Percentiles rank a stretch among this genome's conserved stretches.
Evolutionary conservation across 2,113 vertebrate species (phyloP).

Genomic region (Pteronura brasiliensis): DNA sequence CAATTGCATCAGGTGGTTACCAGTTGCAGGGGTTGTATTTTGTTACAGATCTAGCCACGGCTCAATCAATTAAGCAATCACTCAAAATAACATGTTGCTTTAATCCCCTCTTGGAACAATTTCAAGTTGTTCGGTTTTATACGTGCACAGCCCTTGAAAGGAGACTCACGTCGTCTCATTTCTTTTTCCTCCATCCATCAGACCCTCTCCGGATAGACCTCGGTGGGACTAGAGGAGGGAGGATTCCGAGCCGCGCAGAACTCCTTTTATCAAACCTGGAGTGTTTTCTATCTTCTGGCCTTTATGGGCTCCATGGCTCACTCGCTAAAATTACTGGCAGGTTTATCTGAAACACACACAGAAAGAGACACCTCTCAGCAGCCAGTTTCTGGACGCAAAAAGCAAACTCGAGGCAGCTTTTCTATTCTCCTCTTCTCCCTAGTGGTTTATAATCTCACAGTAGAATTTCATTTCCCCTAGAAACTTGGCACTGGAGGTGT

Average conservation of each 20-base stretch:
- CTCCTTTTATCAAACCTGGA: conserved; percentile 15
- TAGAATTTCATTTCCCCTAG: conserved; percentile 59
- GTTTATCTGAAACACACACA: conserved; percentile 27
- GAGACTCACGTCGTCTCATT: not conserved
- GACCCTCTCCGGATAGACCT: not conserved
- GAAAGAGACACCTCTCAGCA: not conserved
- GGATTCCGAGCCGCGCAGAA: not conserved
- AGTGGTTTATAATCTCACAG: conserved; percentile 42
- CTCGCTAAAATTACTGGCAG: conserved; percentile 13
- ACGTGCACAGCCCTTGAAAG: not conserved
- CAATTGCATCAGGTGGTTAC: conserved; percentile 36
- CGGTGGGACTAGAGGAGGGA: not conserved
- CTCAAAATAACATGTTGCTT: conserved; percentile 54
- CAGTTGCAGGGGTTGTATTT: conserved; percentile 53
- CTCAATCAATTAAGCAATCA: conserved; percentile 67
- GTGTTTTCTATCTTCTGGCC: not conserved
- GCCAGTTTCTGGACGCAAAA: not conserved
- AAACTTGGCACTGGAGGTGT: conserved; percentile 70
- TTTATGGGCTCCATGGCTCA: not conserved
- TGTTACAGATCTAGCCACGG: conserved; percentile 46
- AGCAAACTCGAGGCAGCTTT: not conserved
- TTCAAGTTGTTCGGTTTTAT: conserved; percentile 16
- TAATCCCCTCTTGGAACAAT: conserved; percentile 51
- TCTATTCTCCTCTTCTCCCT: conserved; percentile 2
- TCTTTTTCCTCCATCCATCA: not conserved